Evolutionary conservation across 2,113 vertebrate genomes (phyloP).

Genomic region (Heterocephalus glaber): DNA sequence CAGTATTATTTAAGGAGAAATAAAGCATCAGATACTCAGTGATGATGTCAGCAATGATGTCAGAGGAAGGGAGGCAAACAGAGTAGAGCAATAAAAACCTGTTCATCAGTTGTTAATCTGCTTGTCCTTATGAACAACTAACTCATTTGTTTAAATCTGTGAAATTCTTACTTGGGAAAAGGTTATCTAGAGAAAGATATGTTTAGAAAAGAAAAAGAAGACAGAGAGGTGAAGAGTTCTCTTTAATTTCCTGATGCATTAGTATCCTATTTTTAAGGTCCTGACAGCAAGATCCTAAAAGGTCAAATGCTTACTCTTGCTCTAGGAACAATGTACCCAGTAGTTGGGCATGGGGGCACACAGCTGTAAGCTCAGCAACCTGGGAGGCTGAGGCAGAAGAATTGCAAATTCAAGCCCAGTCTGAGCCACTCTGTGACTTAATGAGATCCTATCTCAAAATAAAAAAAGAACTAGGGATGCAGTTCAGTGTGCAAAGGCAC

Average conservation of each 20-base stretch:
- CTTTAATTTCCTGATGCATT: not conserved
- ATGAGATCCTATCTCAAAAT: not conserved
- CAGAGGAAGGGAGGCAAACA: not conserved
- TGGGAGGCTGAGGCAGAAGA: not conserved
- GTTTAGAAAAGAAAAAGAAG: constrained; percentile 8
- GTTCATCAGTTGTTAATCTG: not conserved
- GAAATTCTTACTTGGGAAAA: not conserved
- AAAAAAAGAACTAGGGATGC: not conserved
- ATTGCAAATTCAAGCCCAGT: not conserved
- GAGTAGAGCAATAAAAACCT: not conserved
- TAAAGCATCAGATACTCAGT: not conserved
- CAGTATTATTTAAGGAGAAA: not conserved
- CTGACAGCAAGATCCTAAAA: not conserved
- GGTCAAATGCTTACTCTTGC: not conserved
- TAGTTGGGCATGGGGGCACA: not conserved
- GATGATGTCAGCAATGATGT: not conserved
- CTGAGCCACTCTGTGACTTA: not conserved
- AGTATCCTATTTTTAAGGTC: constrained; percentile 9
- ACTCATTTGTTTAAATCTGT: not conserved
- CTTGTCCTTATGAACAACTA: not conserved
- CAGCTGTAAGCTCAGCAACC: not conserved
- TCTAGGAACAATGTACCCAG: not conserved
- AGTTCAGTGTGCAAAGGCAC: not conserved
- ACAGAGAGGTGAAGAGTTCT: not conserved
- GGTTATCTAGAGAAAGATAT: not conserved